Evolutionary conservation across 2,797 vertebrate species (phyloP).

Genomic region (Eurystomus glaucurus): DNA sequence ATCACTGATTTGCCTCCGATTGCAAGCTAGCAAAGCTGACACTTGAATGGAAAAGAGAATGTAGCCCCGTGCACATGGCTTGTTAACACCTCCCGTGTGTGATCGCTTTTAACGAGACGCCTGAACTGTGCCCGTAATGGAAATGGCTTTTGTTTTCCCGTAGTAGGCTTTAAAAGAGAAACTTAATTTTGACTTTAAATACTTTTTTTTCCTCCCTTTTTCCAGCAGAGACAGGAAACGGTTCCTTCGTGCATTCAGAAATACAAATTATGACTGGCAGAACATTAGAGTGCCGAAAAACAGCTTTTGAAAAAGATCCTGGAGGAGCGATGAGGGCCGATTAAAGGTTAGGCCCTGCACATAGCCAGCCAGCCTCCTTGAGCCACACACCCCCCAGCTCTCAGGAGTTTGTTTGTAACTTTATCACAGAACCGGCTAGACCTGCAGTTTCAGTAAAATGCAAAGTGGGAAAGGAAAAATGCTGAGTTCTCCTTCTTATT

Average conservation of each 20-base stretch:
- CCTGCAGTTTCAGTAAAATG: background rate
- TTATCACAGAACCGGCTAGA: background rate
- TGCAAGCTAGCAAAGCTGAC: background rate
- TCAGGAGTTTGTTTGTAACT: background rate
- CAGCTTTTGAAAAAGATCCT: constrained; percentile 17
- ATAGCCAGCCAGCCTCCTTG: background rate
- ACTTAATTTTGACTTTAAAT: background rate
- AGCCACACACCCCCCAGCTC: background rate
- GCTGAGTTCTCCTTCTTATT: background rate
- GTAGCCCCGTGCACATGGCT: background rate
- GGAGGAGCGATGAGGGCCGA: background rate
- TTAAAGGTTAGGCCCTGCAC: background rate
- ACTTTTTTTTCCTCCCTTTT: background rate
- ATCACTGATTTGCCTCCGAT: background rate
- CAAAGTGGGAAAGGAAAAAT: background rate
- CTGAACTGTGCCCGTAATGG: background rate
- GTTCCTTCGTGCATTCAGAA: constrained; percentile 3
- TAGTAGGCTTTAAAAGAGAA: constrained; percentile 12
- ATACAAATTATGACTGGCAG: constrained; percentile 59
- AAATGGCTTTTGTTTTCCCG: background rate
- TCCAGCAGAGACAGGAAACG: constrained; percentile 15
- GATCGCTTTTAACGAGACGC: background rate
- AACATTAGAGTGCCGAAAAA: constrained; percentile 13
- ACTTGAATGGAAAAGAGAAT: background rate
- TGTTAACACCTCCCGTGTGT: background rate